A percentile compares a stretch with the other conserved stretches of the same genome.
Conservation (phyloP, 2,797 vertebrate genomes). For the Clarias pachynema region DNA sequence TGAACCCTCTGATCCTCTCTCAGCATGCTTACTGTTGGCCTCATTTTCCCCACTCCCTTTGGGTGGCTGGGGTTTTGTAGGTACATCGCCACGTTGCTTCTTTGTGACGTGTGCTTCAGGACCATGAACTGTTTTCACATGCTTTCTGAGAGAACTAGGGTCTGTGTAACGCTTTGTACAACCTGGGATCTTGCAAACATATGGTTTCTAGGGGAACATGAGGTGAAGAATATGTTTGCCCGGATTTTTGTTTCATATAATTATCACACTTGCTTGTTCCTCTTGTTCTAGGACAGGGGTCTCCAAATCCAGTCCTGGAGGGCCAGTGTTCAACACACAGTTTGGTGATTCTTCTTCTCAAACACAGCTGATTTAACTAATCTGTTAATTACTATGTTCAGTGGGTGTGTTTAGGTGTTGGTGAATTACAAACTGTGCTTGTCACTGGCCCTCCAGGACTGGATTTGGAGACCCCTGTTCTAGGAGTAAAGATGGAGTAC, state of each 20-base stretch:
- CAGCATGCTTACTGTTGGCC: slow-evolving; percentile 74
- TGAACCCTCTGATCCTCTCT: slow-evolving; percentile 74
- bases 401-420: too few relatives aligned
- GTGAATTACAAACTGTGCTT: too few relatives aligned
- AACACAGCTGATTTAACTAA: too few relatives aligned
- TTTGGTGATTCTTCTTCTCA: too few relatives aligned
- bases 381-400: background rate
- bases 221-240: background rate
- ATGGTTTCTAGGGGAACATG: slow-evolving; percentile 87
- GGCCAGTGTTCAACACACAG: too few relatives aligned
- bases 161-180: slow-evolving; percentile 98
- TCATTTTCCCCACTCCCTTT: slow-evolving; percentile 89
- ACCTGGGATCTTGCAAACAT: slow-evolving; percentile 95
- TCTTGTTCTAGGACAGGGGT: background rate
- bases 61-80: slow-evolving; percentile 79
- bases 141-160: slow-evolving; percentile 97
- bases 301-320: too few relatives aligned
- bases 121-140: slow-evolving; percentile 97
- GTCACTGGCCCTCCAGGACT: too few relatives aligned
- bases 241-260: background rate
- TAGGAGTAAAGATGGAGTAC: background rate
- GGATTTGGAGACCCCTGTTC: background rate
- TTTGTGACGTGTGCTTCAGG: slow-evolving; percentile 97
- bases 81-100: slow-evolving; percentile 88
- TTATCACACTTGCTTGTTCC: background rate